Percentiles rank a stretch among this genome's conserved stretches.
Evolutionary conservation across 2,113 vertebrate genomes (phyloP).

Genomic region (Gymnocephalus cernua): DNA sequence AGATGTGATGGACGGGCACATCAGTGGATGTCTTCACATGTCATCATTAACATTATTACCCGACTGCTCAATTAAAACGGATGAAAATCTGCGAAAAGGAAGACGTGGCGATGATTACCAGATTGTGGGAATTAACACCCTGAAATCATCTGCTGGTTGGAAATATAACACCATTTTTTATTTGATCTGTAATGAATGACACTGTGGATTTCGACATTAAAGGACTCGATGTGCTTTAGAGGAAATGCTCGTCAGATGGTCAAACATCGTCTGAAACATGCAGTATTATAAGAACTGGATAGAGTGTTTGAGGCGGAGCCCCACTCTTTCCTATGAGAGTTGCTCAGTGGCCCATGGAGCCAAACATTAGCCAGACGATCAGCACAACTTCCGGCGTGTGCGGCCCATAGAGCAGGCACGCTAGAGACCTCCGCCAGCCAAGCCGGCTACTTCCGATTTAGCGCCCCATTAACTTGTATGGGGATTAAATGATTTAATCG

Average conservation of each 20-base stretch:
- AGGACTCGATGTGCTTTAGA: slow-evolving; percentile 6
- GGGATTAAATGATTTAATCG: no score
- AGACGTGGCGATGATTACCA: not conserved
- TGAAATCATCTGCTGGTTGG: slow-evolving; percentile 7
- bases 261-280: not conserved
- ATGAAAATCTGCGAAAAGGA: slow-evolving; percentile 26
- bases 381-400: no score
- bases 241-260: not conserved
- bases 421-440: no score
- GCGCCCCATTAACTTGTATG: no score
- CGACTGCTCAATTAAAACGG: slow-evolving; percentile 35
- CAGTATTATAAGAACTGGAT: no score
- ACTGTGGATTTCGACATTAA: not conserved
- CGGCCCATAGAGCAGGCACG: no score
- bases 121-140: slow-evolving; percentile 7
- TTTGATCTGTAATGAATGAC: not conserved
- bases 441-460: no score
- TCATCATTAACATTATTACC: slow-evolving; percentile 64
- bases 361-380: no score
- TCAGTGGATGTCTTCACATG: slow-evolving; percentile 33
- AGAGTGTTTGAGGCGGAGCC: no score
- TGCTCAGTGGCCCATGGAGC: no score
- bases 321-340: no score
- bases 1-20: slow-evolving; percentile 51
- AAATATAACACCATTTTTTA: not conserved